Conservation (phyloP, 64 coral and sea anemone genomes). For the Exaiptasia diaphana region DNA sequence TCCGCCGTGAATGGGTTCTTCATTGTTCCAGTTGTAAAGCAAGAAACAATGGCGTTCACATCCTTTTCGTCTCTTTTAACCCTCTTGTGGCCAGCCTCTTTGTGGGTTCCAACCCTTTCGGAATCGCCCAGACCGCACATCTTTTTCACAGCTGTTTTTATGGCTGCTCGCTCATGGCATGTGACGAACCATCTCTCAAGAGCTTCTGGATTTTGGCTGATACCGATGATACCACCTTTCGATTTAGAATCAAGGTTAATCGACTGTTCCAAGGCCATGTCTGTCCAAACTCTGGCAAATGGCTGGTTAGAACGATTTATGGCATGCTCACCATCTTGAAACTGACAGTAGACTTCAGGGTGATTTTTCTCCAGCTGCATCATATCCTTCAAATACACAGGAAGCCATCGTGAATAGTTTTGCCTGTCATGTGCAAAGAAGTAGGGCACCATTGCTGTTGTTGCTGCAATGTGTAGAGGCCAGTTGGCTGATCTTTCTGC, state of each 20-base stretch:
- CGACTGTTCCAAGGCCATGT: constrained; percentile 36
- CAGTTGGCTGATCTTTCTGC: constrained; percentile 29
- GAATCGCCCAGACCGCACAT: background rate
- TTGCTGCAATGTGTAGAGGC: background rate
- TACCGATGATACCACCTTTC: constrained; percentile 3
- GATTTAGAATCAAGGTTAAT: constrained; percentile 19
- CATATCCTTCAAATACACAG: constrained; percentile 30
- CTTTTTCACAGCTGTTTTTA: constrained; percentile 13
- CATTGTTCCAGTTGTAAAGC: constrained; percentile 49
- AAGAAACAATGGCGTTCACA: constrained; percentile 56
- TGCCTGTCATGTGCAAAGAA: constrained; percentile 16
- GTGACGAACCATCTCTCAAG: constrained; percentile 40
- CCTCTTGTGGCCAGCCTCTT: constrained; percentile 6
- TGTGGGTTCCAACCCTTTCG: background rate
- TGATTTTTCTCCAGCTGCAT: background rate
- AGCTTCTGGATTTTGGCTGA: background rate
- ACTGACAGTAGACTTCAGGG: background rate
- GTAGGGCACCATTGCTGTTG: constrained; percentile 20
- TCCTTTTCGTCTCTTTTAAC: constrained; percentile 59
- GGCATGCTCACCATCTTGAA: background rate
- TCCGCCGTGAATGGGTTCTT: constrained; percentile 53
- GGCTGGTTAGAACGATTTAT: constrained; percentile 1
- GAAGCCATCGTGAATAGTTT: constrained; percentile 38
- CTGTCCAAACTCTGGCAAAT: constrained; percentile 1
- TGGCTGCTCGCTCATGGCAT: constrained; percentile 9